phyloP scores from a whole-genome alignment of 2,113 vertebrate genomes.

The Rhinolophus sinicus region DNA sequence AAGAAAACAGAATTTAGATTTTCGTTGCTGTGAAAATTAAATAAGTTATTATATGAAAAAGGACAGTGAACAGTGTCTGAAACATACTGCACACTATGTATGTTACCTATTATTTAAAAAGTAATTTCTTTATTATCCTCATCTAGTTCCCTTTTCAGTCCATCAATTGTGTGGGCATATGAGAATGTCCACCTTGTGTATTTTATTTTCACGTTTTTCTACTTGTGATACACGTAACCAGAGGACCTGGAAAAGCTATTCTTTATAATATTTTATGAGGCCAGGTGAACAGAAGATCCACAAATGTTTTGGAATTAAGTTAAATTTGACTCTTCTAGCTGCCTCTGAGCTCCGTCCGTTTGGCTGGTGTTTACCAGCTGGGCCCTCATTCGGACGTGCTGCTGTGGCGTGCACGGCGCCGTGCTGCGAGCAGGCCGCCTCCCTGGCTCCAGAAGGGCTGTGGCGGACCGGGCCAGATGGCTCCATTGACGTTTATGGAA shows the following conservation, averaged over 20 bases:
- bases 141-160: constrained; percentile 66
- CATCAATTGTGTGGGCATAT: constrained; percentile 52
- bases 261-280: constrained; percentile 69
- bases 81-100: not conserved
- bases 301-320: constrained; percentile 56
- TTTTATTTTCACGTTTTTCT: constrained; percentile 73
- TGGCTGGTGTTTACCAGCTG: constrained; percentile 70
- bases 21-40: constrained; percentile 46
- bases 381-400: constrained; percentile 72
- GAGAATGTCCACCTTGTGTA: constrained; percentile 61
- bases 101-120: constrained; percentile 55
- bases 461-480: constrained; percentile 51
- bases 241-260: constrained; percentile 51
- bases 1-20: not conserved
- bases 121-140: constrained; percentile 54
- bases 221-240: constrained; percentile 55
- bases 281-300: constrained; percentile 53
- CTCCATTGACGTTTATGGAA: constrained; percentile 67
- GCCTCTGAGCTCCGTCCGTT: constrained; percentile 67
- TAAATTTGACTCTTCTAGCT: constrained; percentile 73
- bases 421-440: constrained; percentile 51
- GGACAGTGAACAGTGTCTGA: not conserved
- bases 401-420: constrained; percentile 63
- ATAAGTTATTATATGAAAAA: constrained; percentile 29
- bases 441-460: constrained; percentile 70